Evolutionary conservation across 1,140 invertebrate species (phyloP).

Genomic region (Leptoteleia sp.): DNA sequence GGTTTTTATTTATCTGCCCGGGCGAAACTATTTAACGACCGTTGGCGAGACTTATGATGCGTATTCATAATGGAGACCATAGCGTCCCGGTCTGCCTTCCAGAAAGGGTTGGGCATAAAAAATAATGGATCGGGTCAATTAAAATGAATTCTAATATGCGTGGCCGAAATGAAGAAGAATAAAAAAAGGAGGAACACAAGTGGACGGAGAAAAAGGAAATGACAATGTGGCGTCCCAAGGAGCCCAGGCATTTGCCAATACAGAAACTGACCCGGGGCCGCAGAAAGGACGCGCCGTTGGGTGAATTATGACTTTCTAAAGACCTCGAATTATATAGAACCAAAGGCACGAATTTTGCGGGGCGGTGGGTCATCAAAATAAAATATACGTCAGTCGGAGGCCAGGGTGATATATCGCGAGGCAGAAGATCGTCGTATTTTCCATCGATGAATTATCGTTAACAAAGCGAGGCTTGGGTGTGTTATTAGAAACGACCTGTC

Average conservation of each 20-base stretch:
- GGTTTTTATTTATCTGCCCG: slow-evolving; percentile 22
- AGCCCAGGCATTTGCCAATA: slow-evolving; percentile 47
- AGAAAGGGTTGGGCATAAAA: slow-evolving; percentile 19
- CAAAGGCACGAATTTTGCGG: slow-evolving; percentile 59
- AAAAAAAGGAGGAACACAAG: too few relatives aligned
- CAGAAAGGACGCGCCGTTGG: slow-evolving; percentile 49
- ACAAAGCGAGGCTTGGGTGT: slow-evolving; percentile 40
- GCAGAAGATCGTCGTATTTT: slow-evolving; percentile 44
- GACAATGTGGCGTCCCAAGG: slow-evolving; percentile 41
- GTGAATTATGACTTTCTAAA: slow-evolving; percentile 67
- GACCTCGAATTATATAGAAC: slow-evolving; percentile 62
- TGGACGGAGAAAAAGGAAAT: slow-evolving; percentile 42
- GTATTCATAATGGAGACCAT: neutral
- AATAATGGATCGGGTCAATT: slow-evolving; percentile 33
- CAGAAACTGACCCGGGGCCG: slow-evolving; percentile 41
- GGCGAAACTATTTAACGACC: too few relatives aligned
- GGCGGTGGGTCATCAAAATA: slow-evolving; percentile 65
- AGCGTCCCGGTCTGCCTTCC: slow-evolving; percentile 1
- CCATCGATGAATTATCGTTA: slow-evolving; percentile 51
- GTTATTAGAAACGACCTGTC: slow-evolving; percentile 39
- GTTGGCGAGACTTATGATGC: too few relatives aligned
- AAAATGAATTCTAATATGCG: slow-evolving; percentile 42
- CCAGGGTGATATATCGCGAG: slow-evolving; percentile 53
- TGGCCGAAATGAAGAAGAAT: slow-evolving; percentile 27
- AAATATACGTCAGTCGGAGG: slow-evolving; percentile 62